phyloP scores from a whole-genome alignment of 23 tunicate species.

The Halocynthia roretzi region DNA sequence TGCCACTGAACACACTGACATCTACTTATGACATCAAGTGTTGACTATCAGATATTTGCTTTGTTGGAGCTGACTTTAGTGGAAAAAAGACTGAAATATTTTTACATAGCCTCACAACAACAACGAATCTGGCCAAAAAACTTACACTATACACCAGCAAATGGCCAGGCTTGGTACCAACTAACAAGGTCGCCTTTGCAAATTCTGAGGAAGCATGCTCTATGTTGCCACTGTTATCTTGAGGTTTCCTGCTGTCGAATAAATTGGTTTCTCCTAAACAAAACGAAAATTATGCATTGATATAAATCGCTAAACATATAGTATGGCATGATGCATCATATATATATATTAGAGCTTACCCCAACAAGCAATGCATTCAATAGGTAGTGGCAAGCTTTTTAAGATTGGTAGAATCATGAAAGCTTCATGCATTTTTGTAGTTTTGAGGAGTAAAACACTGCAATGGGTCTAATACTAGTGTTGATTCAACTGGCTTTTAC shows the following conservation, averaged over 20 bases:
- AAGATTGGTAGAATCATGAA: slow-evolving; percentile 36
- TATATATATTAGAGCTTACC: slow-evolving; percentile 31
- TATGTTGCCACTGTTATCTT: not conserved
- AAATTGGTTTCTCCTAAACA: not conserved
- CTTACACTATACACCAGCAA: slow-evolving; percentile 68
- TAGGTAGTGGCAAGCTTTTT: slow-evolving; percentile 45
- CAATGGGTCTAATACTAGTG: no score
- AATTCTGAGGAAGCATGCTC: not conserved
- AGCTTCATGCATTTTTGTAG: slow-evolving; percentile 58
- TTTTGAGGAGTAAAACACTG: no score
- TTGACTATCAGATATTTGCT: no score
- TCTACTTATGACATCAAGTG: no score
- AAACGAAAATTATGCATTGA: not conserved
- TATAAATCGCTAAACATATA: no score
- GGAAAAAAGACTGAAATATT: not conserved
- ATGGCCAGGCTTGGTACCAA: slow-evolving; percentile 90
- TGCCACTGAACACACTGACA: no score
- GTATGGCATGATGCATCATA: not conserved
- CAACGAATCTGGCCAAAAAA: not conserved
- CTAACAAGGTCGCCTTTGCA: slow-evolving; percentile 40
- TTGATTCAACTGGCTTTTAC: no score
- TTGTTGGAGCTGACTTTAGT: no score
- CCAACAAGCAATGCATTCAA: slow-evolving; percentile 67
- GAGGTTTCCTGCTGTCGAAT: not conserved
- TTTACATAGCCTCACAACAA: not conserved